These are phyloP conservation scores for Monopis laevigella DNA, from an alignment of 2,888 invertebrate genomes.

Conservation along the genomic window DNA sequence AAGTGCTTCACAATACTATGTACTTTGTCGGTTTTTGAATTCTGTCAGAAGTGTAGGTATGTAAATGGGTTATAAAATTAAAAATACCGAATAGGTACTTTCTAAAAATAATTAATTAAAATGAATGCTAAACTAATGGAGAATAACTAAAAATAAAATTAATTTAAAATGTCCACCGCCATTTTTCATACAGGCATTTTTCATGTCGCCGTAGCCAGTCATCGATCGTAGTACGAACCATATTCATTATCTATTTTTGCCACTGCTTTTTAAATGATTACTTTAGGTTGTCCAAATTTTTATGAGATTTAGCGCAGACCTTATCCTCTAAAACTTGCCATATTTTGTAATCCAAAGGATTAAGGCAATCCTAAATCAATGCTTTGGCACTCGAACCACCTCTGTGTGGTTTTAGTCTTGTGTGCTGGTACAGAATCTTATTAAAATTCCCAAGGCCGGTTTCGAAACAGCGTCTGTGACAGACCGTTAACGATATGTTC, in stretches of 20 bases:
- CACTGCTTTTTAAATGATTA: background rate
- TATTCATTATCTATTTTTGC: background rate
- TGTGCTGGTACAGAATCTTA: no score
- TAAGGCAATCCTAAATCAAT: no score
- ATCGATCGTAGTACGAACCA: background rate
- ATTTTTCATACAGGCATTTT: background rate
- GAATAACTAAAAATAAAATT: background rate
- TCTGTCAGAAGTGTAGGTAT: background rate
- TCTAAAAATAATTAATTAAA: background rate
- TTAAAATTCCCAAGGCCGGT: no score
- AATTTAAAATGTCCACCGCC: background rate
- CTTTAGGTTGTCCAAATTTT: no score
- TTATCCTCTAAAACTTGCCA: no score
- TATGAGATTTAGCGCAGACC: no score
- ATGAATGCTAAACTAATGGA: background rate
- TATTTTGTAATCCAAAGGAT: no score
- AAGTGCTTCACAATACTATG: background rate
- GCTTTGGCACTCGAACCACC: no score
- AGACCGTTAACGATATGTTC: background rate
- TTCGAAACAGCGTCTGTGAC: background rate
- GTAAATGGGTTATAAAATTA: background rate
- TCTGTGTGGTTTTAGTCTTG: no score
- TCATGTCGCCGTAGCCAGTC: background rate
- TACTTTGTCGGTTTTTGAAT: background rate
- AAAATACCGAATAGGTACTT: background rate